These are phyloP conservation scores for Dendroctonus ponderosae DNA, from an alignment of 1,140 invertebrate species.

Conservation along the genomic window DNA sequence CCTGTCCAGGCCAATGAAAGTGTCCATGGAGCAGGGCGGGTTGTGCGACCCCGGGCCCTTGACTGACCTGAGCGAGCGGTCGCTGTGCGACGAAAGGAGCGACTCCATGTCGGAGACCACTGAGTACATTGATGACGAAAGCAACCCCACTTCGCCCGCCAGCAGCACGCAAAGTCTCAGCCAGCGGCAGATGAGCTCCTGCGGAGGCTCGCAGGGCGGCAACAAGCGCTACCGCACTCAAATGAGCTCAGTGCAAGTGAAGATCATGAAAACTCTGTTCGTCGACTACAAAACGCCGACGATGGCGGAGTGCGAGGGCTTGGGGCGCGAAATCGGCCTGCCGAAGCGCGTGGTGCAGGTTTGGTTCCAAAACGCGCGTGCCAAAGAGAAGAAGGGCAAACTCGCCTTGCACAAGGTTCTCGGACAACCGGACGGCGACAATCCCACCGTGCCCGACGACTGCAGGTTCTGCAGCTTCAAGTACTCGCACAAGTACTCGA, in stretches of 20 bases:
- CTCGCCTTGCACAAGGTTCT: slow-evolving; percentile 61
- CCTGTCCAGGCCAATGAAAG: slow-evolving; percentile 67
- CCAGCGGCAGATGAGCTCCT: slow-evolving; percentile 46
- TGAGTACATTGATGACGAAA: slow-evolving; percentile 77
- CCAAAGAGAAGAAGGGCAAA: slow-evolving; percentile 96
- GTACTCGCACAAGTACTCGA: slow-evolving; percentile 88
- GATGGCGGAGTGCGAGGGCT: slow-evolving; percentile 95
- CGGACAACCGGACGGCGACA: slow-evolving; percentile 53
- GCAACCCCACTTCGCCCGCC: slow-evolving; percentile 74
- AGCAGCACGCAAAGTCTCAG: slow-evolving; percentile 69
- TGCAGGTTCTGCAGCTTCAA: slow-evolving; percentile 87
- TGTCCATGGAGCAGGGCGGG: slow-evolving; percentile 61
- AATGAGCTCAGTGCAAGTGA: slow-evolving; percentile 84
- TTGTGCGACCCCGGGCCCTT: slow-evolving; percentile 61
- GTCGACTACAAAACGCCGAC: slow-evolving; percentile 97
- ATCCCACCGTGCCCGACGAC: slow-evolving; percentile 72
- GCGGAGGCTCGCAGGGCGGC: slow-evolving; percentile 49
- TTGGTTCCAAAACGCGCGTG: slow-evolving; percentile 98
- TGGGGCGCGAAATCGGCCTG: slow-evolving; percentile 88
- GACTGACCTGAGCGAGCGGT: slow-evolving; percentile 63
- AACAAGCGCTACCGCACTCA: slow-evolving; percentile 88
- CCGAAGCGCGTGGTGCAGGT: slow-evolving; percentile 89
- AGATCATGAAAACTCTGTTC: slow-evolving; percentile 94
- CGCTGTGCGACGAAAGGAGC: slow-evolving; percentile 64
- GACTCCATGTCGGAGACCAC: slow-evolving; percentile 76